Base-by-base conservation (phyloP, 2,113 vertebrate genomes). In the Chaetops frenatus region DNA sequence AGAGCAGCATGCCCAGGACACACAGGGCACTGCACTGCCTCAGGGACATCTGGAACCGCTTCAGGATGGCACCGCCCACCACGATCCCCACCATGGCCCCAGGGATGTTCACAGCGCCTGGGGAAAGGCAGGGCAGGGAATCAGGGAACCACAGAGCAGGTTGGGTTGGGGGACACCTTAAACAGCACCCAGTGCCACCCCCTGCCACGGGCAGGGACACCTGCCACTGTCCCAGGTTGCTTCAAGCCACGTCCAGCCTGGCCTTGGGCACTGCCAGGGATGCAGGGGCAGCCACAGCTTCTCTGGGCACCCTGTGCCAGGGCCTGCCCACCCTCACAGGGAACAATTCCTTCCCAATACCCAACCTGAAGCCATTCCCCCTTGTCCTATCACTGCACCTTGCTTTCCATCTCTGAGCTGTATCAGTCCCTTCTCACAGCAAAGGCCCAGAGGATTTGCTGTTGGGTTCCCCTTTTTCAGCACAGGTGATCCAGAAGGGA, bases 11-110 rank as follows among this genome's bases (percentile, higher is more conserved):
- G 29, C 98, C 97, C 0, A 88, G 21, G 5, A 98, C 70, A 20
- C 99, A 99, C 88, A 99, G 87, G 74, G 66, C 57, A 0, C 97
- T 97, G 27, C 98, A 98, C 2, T 95, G 96, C 38, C 36, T 45
- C 23, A 99, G 94, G 1, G 98, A 97, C 86, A 99, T 91, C 45
- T 86, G 97, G 82, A 98, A 94, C 22, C 97, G 95, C 94, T 98
- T 98, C 98, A 99, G 97, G 82, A 99, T 92, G 65, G 96, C 85
- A 0, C 99, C 98, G 2, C 99, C 99, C 10, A 98, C 73, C 57
- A 99, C 92, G 3, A 98, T 98, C 1, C 99, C 99, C 6, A 99
- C 20, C 80, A 99, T 99, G 1, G 98, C 98, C 42, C 96, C 93
- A 0, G 99, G 99, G 87, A 99, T 98, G 54, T 97, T 97, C 24